A percentile compares a stretch with the other conserved stretches of the same genome.
These are phyloP conservation scores for Meganola albula DNA, from an alignment of 2,888 invertebrate genomes.

Conservation along the genomic window DNA sequence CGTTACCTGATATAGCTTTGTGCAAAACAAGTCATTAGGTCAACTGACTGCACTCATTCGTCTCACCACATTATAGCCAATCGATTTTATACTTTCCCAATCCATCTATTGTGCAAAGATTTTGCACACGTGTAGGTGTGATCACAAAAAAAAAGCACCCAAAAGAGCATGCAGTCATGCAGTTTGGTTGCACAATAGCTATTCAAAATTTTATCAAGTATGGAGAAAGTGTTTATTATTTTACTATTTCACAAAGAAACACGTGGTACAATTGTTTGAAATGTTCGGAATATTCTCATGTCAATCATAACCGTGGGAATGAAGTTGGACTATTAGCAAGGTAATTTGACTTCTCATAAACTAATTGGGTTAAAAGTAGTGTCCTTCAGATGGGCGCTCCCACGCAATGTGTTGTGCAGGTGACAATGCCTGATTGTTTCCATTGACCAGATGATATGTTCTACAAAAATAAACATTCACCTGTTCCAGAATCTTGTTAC, in stretches of 20 bases:
- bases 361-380: constrained; percentile 29
- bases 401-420: constrained; percentile 42
- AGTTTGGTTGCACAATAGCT: constrained; percentile 35
- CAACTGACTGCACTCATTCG: constrained; percentile 39
- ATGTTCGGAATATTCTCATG: constrained; percentile 37
- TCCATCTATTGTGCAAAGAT: constrained; percentile 22
- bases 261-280: constrained; percentile 15
- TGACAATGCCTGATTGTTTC: constrained; percentile 43
- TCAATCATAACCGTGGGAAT: constrained; percentile 44
- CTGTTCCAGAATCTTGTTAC: constrained; percentile 51
- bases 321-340: constrained; percentile 28
- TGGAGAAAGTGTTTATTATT: constrained; percentile 38
- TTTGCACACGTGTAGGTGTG: constrained; percentile 66
- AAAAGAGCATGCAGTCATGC: constrained; percentile 40
- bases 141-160: constrained; percentile 31
- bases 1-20: constrained; percentile 58
- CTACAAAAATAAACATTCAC: constrained; percentile 46
- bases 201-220: constrained; percentile 30
- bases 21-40: constrained; percentile 61
- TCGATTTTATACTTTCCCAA: constrained; percentile 30
- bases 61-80: constrained; percentile 27
- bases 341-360: constrained; percentile 29
- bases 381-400: constrained; percentile 26
- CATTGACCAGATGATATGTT: constrained; percentile 55
- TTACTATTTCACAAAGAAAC: constrained; percentile 17